Base-by-base conservation (phyloP, 2,888 invertebrate genomes). In the Xestoiulus laeticollis region DNA sequence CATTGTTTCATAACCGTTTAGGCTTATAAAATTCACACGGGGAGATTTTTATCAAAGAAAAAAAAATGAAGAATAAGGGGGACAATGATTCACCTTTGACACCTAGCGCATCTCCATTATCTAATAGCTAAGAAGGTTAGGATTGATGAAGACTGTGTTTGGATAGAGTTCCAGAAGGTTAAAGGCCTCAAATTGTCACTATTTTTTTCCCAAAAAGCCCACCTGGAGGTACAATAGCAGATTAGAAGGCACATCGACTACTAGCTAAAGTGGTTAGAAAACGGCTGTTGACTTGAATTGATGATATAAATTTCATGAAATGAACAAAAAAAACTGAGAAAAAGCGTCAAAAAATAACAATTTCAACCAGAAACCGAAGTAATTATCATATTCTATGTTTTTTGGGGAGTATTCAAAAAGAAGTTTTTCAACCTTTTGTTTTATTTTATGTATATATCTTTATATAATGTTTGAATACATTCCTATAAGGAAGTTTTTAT, bases 101-200 rank as follows among this genome's bases (percentile, higher is more conserved):
- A 78, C 30, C 4, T 12, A 12, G 78, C 30, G 78, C 78, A 78
- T 78, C 78, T 78, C 78, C 78, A 26, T 78, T 78, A 32, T 78
- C 78, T 78, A 78, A 78, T 78, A 78, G 78, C 78, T 32, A 32
- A 78, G 48, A 78, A 78, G 78, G 78, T 78, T 78, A 32, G 30
- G 30, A 78, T 78, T 78, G 30, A 78, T 78, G 78, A 78, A 78
- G 78, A 78, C 78, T 30, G 26, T 78, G 78, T 78, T 78, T 78
- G 78, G 78, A 78, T 78, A 78, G 78, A 78, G 78, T 78, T 78
- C 12, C 78, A 32, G 4, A 78, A 78, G 78, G 78, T 78, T 16
- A 78, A 78, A 78, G 78, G 78, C 78, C 78, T 78, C 78, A 78
- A 30, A 78, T 78, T 78, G 78, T 78, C 78, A 30, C 78, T 78